Evolutionary conservation across 2,888 invertebrate genomes (phyloP).

Genomic region (Oligia latruncula): DNA sequence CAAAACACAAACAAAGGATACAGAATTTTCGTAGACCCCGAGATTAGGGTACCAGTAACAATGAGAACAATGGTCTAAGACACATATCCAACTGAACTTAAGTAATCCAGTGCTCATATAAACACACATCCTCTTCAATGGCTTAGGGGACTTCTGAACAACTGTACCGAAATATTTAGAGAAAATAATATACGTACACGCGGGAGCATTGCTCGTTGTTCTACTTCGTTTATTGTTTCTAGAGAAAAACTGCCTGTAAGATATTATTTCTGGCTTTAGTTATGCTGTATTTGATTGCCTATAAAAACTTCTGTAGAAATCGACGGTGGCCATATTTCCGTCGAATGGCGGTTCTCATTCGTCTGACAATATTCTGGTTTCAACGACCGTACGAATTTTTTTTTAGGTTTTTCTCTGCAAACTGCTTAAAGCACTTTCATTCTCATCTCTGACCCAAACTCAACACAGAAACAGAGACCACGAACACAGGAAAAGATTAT

Average conservation of each 20-base stretch:
- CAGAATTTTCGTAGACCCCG: constrained; percentile 44
- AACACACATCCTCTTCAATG: constrained; percentile 46
- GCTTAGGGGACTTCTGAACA: constrained; percentile 42
- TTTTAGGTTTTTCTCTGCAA: neutral
- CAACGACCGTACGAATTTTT: neutral
- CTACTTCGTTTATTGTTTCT: constrained; percentile 47
- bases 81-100: constrained; percentile 64
- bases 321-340: constrained; percentile 9
- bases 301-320: constrained; percentile 32
- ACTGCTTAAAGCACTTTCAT: neutral
- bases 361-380: constrained; percentile 10
- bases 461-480: neutral
- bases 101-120: constrained; percentile 62
- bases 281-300: constrained; percentile 37
- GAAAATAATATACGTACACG: constrained; percentile 37
- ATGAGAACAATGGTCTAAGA: constrained; percentile 64
- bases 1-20: constrained; percentile 53
- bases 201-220: constrained; percentile 39
- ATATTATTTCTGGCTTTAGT: constrained; percentile 36
- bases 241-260: constrained; percentile 38
- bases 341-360: neutral
- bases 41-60: constrained; percentile 64
- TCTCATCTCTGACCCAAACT: neutral
- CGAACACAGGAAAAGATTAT: constrained; percentile 29
- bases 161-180: constrained; percentile 56